Evolutionary conservation across 2,113 vertebrate genomes (phyloP), one percentile per base, ranked within the genome.

Genomic region (Coptodon bakossiorum): DNA sequence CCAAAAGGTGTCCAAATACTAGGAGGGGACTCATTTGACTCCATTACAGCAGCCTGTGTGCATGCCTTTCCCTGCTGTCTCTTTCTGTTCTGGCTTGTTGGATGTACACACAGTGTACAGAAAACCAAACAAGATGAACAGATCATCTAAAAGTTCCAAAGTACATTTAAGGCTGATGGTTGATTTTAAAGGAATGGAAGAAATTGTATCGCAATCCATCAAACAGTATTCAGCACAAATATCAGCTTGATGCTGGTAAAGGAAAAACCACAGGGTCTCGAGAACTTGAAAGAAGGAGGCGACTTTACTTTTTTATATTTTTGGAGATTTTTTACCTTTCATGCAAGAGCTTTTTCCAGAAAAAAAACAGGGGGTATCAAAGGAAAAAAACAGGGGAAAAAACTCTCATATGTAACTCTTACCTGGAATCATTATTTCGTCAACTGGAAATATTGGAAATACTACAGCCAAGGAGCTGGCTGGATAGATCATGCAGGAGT

Each of bases 381-480:
- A 6, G 22, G 1, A 1, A 1, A 3, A 27, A 73, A 73, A 36
- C 0, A 0, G 19, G 10, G 10, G n/a, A n/a, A 0, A 8, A 38
- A 22, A 38, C 24, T 29, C 71, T 12, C 24, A 1, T 19, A 48
- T 48, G 71, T 48, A 27, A 48, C 40, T 48, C 14, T 48, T 48
- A 48, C 3, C 14, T 29, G 1, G 24, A 76, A 48, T 76, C 4
- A 10, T 73, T 73, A 27, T 45, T 73, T 73, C 0, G 22, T 73
- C 38, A 43, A 16, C 38, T 71, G 66, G 38, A 73, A 16, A 73
- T 73, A 73, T 43, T 73, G 59, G 31, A 63, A 66, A 66, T 63
- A 11, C 22, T 3, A 45, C 0, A 45, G 22, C 38, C 66, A 45
- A 73, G 22, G 38, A 45, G 68, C 40, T 73, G 22, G 22, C 24